Base-by-base conservation (phyloP, 2,888 invertebrate species). In the Diplazon laetatorius region DNA sequence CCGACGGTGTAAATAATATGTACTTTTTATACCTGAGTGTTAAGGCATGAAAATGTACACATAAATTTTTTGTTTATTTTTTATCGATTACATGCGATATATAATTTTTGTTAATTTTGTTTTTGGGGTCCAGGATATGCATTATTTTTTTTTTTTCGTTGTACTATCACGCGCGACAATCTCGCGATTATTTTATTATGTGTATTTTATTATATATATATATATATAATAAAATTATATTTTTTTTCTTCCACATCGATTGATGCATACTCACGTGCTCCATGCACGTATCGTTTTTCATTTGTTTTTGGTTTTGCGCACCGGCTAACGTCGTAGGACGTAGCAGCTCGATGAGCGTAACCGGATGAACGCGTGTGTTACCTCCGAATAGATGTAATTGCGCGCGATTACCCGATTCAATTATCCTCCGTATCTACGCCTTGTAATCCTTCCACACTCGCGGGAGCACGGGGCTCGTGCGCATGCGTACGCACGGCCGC, bases 1-100 rank as follows among this genome's bases (percentile, higher is more conserved):
- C 80, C 66, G 74, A 76, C 76, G 73, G 65, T 87, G 85, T 87
- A 85, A 85, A 87, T n/a, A n/a, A n/a, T 85, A 85, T 79, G 84
- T 79, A 82, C 82, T 77, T 87, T 87, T 85, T 85, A 86, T 85
- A 87, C 86, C 84, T 82, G 84, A 85, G 84, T 86, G 84, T 81
- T 83, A 84, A 80, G 80, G 82, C 76, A 82, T 80, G 82, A 81
- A 81, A 80, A 81, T 50, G 75, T 48, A 82, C 63, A 78, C 35
- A 72, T 37, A 75, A 25, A 22, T 39, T 62, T 50, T 55, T 30
- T 30, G 6, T 30, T 30, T 2, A 30, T 30, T 68, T 78, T 73
- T 77, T 75, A 63, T 25, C 63, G n/a, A 63, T n/a, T 44, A 18
- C 18, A 65, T 22, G n/a, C n/a, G n/a, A 66, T 79, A 76, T 76